Conservation (phyloP, 2,888 invertebrate genomes). For the Nebria salina region DNA sequence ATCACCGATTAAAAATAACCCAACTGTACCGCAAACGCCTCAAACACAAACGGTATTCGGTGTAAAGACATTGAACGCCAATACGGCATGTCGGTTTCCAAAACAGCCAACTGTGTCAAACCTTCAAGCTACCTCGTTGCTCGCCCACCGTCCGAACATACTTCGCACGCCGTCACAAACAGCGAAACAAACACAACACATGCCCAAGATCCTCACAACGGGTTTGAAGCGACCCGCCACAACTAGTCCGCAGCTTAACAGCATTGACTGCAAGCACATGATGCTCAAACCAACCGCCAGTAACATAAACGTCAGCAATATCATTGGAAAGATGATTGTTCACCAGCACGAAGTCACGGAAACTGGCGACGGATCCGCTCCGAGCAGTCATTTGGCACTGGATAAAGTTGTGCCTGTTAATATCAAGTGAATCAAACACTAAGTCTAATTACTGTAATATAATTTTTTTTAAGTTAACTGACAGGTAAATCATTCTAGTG, state of each 20-base stretch:
- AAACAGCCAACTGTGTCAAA: constrained; percentile 24
- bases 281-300: constrained; percentile 31
- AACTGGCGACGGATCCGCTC: constrained; percentile 24
- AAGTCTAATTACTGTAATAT: constrained; percentile 34
- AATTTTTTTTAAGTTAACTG: constrained; percentile 11
- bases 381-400: constrained; percentile 54
- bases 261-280: constrained; percentile 41
- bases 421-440: constrained; percentile 52
- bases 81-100: constrained; percentile 17
- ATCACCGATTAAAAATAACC: not conserved
- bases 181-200: constrained; percentile 12
- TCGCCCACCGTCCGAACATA: constrained; percentile 42
- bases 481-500: constrained; percentile 41
- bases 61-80: constrained; percentile 30
- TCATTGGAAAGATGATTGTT: constrained; percentile 44
- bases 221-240: constrained; percentile 38
- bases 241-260: constrained; percentile 36
- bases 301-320: constrained; percentile 37
- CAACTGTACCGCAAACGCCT: not conserved
- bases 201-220: constrained; percentile 39
- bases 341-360: constrained; percentile 43
- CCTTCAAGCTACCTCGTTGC: constrained; percentile 24
- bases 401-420: constrained; percentile 58
- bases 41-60: constrained; percentile 11
- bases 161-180: constrained; percentile 30